A percentile compares a stretch with the other conserved stretches of the same genome.
These are phyloP conservation scores for Amniataba percoides DNA, from an alignment of 2,797 vertebrate genomes.

Conservation along the genomic window DNA sequence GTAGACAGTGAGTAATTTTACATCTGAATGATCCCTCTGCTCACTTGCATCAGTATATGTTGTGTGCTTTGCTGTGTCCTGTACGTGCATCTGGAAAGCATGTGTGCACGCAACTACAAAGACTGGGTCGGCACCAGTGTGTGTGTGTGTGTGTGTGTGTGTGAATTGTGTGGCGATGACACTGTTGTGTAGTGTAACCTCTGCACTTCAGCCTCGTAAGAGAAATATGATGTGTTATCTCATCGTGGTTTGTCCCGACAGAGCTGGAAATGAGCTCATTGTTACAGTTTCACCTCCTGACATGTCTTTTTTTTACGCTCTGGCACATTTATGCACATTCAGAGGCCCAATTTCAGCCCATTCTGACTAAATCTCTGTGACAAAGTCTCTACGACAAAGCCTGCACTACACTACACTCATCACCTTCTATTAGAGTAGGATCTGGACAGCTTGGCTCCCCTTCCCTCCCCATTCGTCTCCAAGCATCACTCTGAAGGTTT, in stretches of 20 bases:
- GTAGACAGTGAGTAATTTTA: neutral
- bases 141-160: too few species aligned
- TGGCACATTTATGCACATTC: slow-evolving; percentile 14
- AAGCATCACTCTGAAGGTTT: slow-evolving; percentile 5
- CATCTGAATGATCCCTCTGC: neutral
- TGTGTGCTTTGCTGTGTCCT: neutral
- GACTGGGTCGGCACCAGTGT: neutral
- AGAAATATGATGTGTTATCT: slow-evolving; percentile 46
- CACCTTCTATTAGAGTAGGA: slow-evolving; percentile 52
- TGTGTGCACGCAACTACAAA: slow-evolving; percentile 42
- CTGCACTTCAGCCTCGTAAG: slow-evolving; percentile 41
- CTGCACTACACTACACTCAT: slow-evolving; percentile 42
- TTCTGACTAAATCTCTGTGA: slow-evolving; percentile 32
- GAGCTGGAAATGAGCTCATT: slow-evolving; percentile 50
- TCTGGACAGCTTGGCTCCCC: slow-evolving; percentile 22
- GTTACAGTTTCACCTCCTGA: slow-evolving; percentile 19
- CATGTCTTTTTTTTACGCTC: neutral
- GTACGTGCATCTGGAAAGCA: slow-evolving; percentile 44
- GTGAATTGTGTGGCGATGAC: slow-evolving; percentile 9
- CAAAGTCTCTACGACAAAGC: slow-evolving; percentile 22
- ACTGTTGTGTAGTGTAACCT: slow-evolving; percentile 35
- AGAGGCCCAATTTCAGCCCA: slow-evolving; percentile 3
- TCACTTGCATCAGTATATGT: neutral
- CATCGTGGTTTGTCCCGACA: slow-evolving; percentile 42
- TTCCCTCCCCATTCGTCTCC: neutral